Base-by-base conservation (phyloP, 2,888 invertebrate species). In the Linyphia triangularis region DNA sequence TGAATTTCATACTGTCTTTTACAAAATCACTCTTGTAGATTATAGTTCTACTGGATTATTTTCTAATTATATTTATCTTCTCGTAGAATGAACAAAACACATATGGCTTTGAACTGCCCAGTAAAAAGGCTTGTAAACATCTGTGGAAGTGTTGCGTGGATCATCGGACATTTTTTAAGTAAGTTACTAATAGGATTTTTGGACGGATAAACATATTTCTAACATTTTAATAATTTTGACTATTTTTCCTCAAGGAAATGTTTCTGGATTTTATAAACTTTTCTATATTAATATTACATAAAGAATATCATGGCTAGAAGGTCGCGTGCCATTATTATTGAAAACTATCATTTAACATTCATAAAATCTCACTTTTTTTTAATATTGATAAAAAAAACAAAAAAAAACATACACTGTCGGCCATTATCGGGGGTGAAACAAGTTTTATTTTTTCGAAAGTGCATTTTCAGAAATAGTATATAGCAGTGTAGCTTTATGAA, bases 81-180 rank as follows among this genome's bases (percentile, higher is more conserved):
- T 89, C 91, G 28, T 93, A 97, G 97, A 97, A 97, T 93, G 98
- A 98, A 92, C 97, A 98, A 91, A 96, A 97, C 92, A 98, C 98
- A n/a, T 98, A 97, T 93, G 98, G 98, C 10, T 98, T 98, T 93
- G 98, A 98, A 93, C 96, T 98, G 28, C 96, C 97, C 70, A 96
- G 97, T 85, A 96, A 97, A 91, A 95, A 96, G 33, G 98, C 98
- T 22, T 98, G 98, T 93, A 97, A 98, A 92, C 98, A 98, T 93
- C 94, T 99, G 91, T 98, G 98, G 97, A 96, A 97, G 91, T 98
- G 98, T 93, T 98, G 98, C 93, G 95, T 97, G 81, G 98, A 98
- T 92, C 98, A 98, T 93, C 98, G 98, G 93, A 96, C 97, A 5
- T 93, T 93, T 92, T 93, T 93, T 91, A 92, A 93, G 93, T 93